Percentiles rank a stretch among this genome's conserved stretches.
These are phyloP conservation scores for Scophthalmus maximus DNA, from an alignment of 2,113 vertebrate genomes.

Conservation along the genomic window DNA sequence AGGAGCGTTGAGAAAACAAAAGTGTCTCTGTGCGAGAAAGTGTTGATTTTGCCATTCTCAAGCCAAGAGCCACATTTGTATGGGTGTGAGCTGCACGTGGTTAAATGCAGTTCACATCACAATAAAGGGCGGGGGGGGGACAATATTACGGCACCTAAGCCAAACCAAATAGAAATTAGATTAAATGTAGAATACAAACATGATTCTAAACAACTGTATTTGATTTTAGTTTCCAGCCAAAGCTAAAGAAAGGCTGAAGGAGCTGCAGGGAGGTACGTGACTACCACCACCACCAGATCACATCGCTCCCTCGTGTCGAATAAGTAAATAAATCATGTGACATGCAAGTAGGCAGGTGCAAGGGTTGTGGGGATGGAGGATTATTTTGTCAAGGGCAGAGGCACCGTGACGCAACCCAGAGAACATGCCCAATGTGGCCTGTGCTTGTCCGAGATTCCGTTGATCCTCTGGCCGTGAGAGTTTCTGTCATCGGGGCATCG, in stretches of 20 bases:
- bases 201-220: too few relatives aligned
- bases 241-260: constrained; percentile 27
- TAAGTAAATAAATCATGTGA: constrained; percentile 47
- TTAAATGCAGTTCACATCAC: neutral
- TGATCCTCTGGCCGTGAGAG: too few relatives aligned
- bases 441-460: too few relatives aligned
- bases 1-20: neutral
- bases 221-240: constrained; percentile 12
- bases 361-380: neutral
- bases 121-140: too few relatives aligned
- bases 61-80: neutral
- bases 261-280: neutral
- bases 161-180: neutral
- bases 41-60: neutral
- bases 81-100: neutral
- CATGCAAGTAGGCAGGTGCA: neutral
- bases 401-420: too few relatives aligned
- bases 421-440: too few relatives aligned
- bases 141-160: neutral
- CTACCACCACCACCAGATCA: constrained; percentile 31
- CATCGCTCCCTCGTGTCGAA: constrained; percentile 36
- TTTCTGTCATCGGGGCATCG: too few relatives aligned
- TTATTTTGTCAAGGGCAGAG: too few relatives aligned
- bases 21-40: neutral
- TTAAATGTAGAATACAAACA: too few relatives aligned